These are phyloP conservation scores for Myotis myotis DNA, from an alignment of 2,797 vertebrate genomes.

Conservation along the genomic window DNA sequence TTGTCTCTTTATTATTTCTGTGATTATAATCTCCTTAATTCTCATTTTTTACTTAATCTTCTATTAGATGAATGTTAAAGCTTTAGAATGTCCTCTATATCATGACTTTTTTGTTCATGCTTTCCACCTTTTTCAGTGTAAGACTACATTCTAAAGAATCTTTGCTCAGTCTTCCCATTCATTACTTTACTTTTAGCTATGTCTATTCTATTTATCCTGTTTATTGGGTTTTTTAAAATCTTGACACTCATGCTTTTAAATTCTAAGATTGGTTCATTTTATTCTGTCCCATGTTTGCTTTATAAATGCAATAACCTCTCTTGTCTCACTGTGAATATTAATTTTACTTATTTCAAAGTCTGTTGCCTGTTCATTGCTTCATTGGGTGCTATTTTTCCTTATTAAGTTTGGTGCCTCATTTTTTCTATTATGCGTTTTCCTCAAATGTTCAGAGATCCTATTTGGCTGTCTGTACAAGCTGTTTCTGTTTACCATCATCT, in stretches of 20 bases:
- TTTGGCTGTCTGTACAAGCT: not conserved
- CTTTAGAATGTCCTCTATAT: not conserved
- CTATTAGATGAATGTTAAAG: not conserved
- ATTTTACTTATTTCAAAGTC: conserved; percentile 35
- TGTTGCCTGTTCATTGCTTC: not conserved
- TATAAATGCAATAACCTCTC: not conserved
- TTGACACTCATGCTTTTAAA: not conserved
- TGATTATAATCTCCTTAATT: not conserved
- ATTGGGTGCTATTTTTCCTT: not conserved
- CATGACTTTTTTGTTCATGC: not conserved
- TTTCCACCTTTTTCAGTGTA: not conserved
- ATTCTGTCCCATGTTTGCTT: not conserved
- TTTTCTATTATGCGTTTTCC: not conserved
- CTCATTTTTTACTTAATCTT: not conserved
- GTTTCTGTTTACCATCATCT: not conserved
- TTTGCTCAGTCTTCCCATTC: not conserved
- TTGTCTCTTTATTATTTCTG: conserved; percentile 5
- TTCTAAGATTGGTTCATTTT: conserved; percentile 20
- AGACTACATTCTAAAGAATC: not conserved
- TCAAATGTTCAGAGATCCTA: not conserved
- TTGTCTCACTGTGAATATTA: not conserved
- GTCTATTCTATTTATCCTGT: not conserved
- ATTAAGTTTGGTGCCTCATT: not conserved
- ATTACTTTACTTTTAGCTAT: conserved; percentile 33
- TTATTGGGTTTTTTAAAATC: not conserved